phyloP scores from a whole-genome alignment of 2,888 invertebrate genomes.

The Plusia festucae region DNA sequence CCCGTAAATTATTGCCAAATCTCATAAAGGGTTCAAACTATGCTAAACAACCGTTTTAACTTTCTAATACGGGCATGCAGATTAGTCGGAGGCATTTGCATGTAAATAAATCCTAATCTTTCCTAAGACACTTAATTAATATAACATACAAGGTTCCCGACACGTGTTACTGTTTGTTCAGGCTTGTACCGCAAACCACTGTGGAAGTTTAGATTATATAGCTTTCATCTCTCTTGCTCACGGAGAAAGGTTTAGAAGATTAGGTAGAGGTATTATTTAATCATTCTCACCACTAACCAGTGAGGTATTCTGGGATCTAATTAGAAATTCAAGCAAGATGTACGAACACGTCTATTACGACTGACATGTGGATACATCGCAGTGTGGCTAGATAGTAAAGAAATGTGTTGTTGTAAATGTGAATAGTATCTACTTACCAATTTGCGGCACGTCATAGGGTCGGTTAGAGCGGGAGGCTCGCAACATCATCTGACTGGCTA shows the following conservation, averaged over 20 bases:
- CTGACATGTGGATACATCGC: neutral
- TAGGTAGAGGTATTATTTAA: neutral
- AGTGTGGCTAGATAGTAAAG: neutral
- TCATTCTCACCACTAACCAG: neutral
- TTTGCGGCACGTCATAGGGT: conserved; percentile 96
- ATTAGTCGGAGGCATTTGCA: conserved; percentile 14
- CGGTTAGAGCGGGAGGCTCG: conserved; percentile 93
- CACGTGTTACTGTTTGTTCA: conserved; percentile 12
- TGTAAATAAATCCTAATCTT: conserved; percentile 19
- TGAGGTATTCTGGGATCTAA: neutral
- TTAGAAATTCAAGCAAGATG: neutral
- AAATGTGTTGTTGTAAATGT: neutral
- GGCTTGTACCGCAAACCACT: conserved; percentile 10
- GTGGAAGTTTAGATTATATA: conserved; percentile 5
- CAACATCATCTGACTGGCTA: conserved; percentile 94
- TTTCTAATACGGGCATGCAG: conserved; percentile 13
- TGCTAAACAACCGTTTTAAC: conserved; percentile 6
- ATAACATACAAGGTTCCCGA: conserved; percentile 19
- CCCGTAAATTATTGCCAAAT: conserved; percentile 2
- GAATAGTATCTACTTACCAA: conserved; percentile 91
- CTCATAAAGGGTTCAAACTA: conserved; percentile 1
- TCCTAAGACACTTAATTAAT: conserved; percentile 23
- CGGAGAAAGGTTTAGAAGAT: neutral
- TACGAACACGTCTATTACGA: neutral
- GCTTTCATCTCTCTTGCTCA: neutral